A percentile compares a stretch with the other conserved stretches of the same genome.
These are phyloP conservation scores for Drosophila biarmipes DNA, from an alignment of 1,140 invertebrate genomes.

Conservation along the genomic window DNA sequence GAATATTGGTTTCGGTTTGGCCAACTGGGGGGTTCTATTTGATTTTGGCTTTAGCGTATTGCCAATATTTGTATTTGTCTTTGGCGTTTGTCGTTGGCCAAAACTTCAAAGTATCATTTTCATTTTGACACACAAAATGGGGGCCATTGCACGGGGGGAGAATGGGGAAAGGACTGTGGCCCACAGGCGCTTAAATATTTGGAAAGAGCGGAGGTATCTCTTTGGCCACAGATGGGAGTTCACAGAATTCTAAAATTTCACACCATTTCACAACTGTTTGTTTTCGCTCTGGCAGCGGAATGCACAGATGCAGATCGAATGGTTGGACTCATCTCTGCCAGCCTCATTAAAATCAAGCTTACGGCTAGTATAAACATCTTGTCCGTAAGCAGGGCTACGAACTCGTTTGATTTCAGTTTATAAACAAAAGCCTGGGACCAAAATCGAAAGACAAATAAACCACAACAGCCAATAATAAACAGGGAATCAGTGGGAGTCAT, in stretches of 20 bases:
- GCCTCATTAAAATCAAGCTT: conserved; percentile 18
- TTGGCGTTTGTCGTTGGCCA: conserved; percentile 57
- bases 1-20: conserved; percentile 69
- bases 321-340: conserved; percentile 8
- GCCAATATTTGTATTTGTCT: conserved; percentile 79
- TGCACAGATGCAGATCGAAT: conserved; percentile 25
- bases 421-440: conserved; percentile 59
- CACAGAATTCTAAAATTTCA: conserved; percentile 45
- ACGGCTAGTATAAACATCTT: conserved; percentile 49
- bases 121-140: conserved; percentile 48
- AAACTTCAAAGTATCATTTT: conserved; percentile 73
- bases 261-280: conserved; percentile 44
- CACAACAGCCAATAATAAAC: conserved; percentile 54
- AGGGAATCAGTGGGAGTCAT: conserved; percentile 35
- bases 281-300: conserved; percentile 23
- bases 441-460: conserved; percentile 66
- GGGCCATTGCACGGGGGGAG: conserved; percentile 5
- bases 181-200: conserved; percentile 39
- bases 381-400: conserved; percentile 21
- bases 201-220: background rate
- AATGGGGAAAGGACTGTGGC: conserved; percentile 1
- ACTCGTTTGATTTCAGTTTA: conserved; percentile 38
- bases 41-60: conserved; percentile 77
- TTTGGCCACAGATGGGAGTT: conserved; percentile 16
- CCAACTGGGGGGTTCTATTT: conserved; percentile 62